Base-by-base conservation (phyloP, 1,140 invertebrate species). In the Odontomachus brunneus region DNA sequence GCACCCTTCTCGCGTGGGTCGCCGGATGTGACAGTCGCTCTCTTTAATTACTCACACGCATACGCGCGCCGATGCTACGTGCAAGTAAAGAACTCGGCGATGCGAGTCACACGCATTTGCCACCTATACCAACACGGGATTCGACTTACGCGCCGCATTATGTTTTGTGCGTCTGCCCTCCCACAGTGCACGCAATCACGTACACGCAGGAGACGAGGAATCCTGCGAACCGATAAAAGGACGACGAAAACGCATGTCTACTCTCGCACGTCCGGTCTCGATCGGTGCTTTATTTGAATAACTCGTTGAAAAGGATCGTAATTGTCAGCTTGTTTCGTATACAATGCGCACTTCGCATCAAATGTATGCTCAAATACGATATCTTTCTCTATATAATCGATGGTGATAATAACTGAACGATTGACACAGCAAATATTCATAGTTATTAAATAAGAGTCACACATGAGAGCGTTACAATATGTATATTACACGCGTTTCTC, bases 31-130 rank as follows among this genome's bases (percentile, higher is more conserved):
- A 93, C 93, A 93, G 92, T 93, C 92, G 92, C 92, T 93, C 92
- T 93, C 92, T 94, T 94, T 94, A 94, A 94, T 94, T 94, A 94
- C 93, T 93, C 92, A 91, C 93, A 92, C 92, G 91, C 91, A 90
- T 88, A 90, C 75, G 72, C 72, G 74, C 85, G 80, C 73, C 76
- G 84, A 80, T 83, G 74, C 83, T 80, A 71, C 87, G 84, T 81
- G 83, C 87, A 73, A 84, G 51, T 51, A 24, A 9, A 69, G 88
- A 72, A 88, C 71, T 59, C 75, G 87, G 69, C 85, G 74, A 87
- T 81, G 78, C 84, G 76, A 80, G 71, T 67, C 87, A 74, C 87
- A 75, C 76, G 38, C 84, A 80, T 76, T 48, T 59, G 57, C 80
- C 87, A 82, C 84, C 62, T 82, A 73, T 86, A 76, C 73, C 85